These are phyloP conservation scores for Apteryx mantelli DNA, from an alignment of 2,113 vertebrate genomes.

Conservation along the genomic window DNA sequence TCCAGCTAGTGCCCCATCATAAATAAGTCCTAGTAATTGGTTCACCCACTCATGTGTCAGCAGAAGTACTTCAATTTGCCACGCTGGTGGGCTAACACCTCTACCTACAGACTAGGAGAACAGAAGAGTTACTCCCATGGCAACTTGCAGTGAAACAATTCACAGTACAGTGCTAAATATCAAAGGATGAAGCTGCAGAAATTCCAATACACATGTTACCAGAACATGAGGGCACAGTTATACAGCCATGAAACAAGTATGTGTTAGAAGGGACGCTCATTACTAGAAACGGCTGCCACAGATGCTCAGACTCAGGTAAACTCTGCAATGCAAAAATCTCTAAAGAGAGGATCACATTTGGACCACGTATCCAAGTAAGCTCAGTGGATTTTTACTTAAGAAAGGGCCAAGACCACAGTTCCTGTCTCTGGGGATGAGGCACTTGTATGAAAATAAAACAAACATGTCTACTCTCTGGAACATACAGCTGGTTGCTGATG, in stretches of 20 bases:
- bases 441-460: not conserved
- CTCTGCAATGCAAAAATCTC: not conserved
- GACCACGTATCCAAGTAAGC: not conserved
- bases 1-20: not conserved
- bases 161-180: not conserved
- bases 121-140: not conserved
- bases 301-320: not conserved
- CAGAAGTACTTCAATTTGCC: not conserved
- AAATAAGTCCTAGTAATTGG: not conserved
- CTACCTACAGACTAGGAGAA: not conserved
- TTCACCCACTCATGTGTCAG: not conserved
- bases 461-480: not conserved
- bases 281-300: not conserved
- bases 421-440: not conserved
- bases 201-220: accelerated
- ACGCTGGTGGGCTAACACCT: not conserved
- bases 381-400: not conserved
- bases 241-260: not conserved
- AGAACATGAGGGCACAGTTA: not conserved
- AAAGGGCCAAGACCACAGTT: not conserved
- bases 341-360: not conserved
- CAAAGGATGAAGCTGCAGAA: not conserved
- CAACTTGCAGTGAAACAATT: not conserved
- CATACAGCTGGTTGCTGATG: not conserved
- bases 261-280: not conserved